Evolutionary conservation across 2,888 invertebrate species (phyloP), one percentile per base, ranked within the genome.

Genomic region (Geophilus truncorum): DNA sequence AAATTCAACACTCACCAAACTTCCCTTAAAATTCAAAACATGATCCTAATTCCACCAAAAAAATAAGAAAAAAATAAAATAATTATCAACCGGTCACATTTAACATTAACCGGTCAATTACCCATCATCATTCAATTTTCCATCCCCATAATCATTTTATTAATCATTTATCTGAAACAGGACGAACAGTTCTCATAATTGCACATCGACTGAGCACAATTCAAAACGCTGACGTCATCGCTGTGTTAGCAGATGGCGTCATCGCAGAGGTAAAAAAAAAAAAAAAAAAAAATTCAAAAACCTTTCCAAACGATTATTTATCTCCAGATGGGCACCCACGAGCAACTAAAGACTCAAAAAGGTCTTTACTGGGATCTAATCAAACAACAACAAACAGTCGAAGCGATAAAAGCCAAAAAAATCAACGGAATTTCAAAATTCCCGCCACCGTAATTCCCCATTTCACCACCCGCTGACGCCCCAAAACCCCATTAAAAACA

Each of bases 191-290:
- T 0, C 87, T 98, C n/a, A 93, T 98, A 0, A 97, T 98, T 84
- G 98, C 98, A 2, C 98, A 98, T 87, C 89, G 98, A 30, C 89
- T 98, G 81, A 96, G 96, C 40, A 98, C 98, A 0, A 91, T 98
- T 81, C 91, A 92, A 86, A 93, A 94, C 86, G 97, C 97, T 0
- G 95, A 98, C 86, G 85, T 94, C 15, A 98, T 98, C 83, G 95
- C 96, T 30, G 97, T 98, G 2, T 89, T 98, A 77, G 91, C 93
- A 84, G 91, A 93, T 84, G 97, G 97, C 36, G 89, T 89, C 81
- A 92, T 96, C 83, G 93, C 93, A 1, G 96, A 96, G 91, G 94
- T 94, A 86, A 85, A 15, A 76, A 23, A 79, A 15, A 25, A 57
- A 23, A 4, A 6, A 76, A 25, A 3, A 9, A 5, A 5, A 6